phyloP scores from a whole-genome alignment of 2,113 vertebrate species.

The Phoenicopterus ruber region DNA sequence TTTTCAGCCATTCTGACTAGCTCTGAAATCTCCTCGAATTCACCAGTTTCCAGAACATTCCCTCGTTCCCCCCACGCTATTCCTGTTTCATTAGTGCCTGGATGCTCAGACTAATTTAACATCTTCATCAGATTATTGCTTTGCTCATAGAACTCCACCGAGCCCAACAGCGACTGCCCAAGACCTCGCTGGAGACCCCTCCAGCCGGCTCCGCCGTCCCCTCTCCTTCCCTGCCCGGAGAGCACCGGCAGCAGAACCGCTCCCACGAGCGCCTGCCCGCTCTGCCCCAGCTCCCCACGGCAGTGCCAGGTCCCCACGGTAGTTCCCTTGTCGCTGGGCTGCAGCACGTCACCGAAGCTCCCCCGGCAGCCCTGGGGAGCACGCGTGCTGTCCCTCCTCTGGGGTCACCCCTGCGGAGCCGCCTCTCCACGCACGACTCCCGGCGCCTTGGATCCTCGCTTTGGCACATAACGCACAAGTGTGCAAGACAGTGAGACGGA shows the following conservation, averaged over 20 bases:
- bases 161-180: neutral
- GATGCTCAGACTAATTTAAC: neutral
- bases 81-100: neutral
- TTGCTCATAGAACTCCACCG: neutral
- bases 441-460: fast-evolving
- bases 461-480: neutral
- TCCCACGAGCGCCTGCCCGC: fast-evolving
- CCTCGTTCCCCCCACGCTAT: fast-evolving
- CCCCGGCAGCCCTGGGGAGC: neutral
- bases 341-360: fast-evolving
- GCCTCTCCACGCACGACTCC: neutral
- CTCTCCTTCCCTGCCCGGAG: neutral
- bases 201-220: fast-evolving
- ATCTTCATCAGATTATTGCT: neutral
- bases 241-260: neutral
- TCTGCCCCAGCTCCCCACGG: neutral
- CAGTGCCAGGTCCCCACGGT: fast-evolving
- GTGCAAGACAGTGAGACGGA: neutral
- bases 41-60: neutral
- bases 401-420: neutral
- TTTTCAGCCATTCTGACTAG: neutral
- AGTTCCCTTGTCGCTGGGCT: neutral
- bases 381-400: fast-evolving
- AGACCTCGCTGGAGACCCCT: neutral
- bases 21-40: neutral